These are phyloP conservation scores for Daboia siamensis DNA, from an alignment of 2,113 vertebrate genomes.

Conservation along the genomic window DNA sequence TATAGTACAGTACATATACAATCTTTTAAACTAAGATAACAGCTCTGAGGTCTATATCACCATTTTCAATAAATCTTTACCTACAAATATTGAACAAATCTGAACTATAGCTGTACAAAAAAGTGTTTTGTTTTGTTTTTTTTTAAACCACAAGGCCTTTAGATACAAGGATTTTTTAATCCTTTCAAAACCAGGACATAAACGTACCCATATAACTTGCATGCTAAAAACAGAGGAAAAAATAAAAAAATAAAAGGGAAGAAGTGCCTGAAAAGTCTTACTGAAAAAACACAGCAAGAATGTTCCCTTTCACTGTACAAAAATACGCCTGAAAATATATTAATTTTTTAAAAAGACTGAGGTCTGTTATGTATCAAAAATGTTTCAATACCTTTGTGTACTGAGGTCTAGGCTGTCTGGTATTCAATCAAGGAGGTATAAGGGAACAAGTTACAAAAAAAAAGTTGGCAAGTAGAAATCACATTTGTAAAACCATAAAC, in stretches of 20 bases:
- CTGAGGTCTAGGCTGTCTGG: conserved; percentile 96
- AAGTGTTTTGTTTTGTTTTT: conserved; percentile 64
- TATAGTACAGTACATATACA: conserved; percentile 99
- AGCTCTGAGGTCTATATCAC: conserved; percentile 98
- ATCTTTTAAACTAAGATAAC: conserved; percentile 97
- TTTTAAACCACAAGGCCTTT: conserved; percentile 99
- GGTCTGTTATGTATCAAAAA: conserved; percentile 99
- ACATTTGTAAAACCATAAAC: conserved; percentile 91
- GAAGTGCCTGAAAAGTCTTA: conserved; percentile 99
- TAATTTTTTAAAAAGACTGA: conserved; percentile 99
- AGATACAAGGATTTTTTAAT: conserved; percentile 97
- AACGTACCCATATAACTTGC: conserved; percentile 91
- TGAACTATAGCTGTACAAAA: conserved; percentile 99
- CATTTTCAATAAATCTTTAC: conserved; percentile 93
- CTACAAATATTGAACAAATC: conserved; percentile 99
- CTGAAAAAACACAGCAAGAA: conserved; percentile 99
- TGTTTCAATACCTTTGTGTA: conserved; percentile 93
- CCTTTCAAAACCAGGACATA: conserved; percentile 91
- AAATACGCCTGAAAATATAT: conserved; percentile 99
- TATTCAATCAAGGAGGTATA: conserved; percentile 97
- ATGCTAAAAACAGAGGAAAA: conserved; percentile 86
- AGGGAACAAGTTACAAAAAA: conserved; percentile 94
- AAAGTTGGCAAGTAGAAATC: conserved; percentile 97
- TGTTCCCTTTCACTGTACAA: conserved; percentile 99
- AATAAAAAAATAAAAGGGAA: conserved; percentile 84